Evolutionary conservation across 2,797 vertebrate species (phyloP), one percentile per base, ranked within the genome.

Genomic region (Gobionotothen gibberifrons): DNA sequence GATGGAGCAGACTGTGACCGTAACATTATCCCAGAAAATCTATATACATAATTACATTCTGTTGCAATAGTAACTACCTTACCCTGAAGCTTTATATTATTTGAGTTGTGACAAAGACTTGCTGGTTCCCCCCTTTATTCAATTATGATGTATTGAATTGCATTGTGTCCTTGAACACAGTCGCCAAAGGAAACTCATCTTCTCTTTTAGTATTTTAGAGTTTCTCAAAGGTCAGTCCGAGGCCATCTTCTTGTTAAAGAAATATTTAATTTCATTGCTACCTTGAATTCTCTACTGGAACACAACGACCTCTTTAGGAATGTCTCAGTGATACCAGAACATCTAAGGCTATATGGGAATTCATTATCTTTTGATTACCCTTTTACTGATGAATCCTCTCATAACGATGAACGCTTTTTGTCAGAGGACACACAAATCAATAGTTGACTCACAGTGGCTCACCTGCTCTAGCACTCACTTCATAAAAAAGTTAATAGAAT

Each of bases 341-440:
- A 69, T 42, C 26, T 55, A 55, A 26, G 26, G 22, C 26, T 9
- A 10, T 9, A 69, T 56, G 44, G 63, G 4, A 40, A n/a, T 62
- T 10, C 22, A 32, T 55, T 2, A 51, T 43, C 32, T 3, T 21
- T 17, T 49, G 10, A 21, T 14, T 43, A 13, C 6, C 6, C 42
- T 55, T 61, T 11, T 3, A 26, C 12, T 9, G 13, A 47, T 48
- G 5, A 51, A 48, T 47, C 10, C 49, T 56, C 10, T 26, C 29
- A 55, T n/a, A 40, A 21, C 8, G 22, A 26, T 48, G 12, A 49
- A 1, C 64, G 48, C 70, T 52, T 26, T 57, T 6, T 51, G 13
- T 36, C 14, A 17, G 46, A 14, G 17, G 44, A 32, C 43, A 64
- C 16, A 42, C 17, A 29, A 16, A 56, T 49, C 19, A 47, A 46